Evolutionary conservation across 2,113 vertebrate genomes (phyloP), one percentile per base, ranked within the genome.

Genomic region (Podocnemis expansa): DNA sequence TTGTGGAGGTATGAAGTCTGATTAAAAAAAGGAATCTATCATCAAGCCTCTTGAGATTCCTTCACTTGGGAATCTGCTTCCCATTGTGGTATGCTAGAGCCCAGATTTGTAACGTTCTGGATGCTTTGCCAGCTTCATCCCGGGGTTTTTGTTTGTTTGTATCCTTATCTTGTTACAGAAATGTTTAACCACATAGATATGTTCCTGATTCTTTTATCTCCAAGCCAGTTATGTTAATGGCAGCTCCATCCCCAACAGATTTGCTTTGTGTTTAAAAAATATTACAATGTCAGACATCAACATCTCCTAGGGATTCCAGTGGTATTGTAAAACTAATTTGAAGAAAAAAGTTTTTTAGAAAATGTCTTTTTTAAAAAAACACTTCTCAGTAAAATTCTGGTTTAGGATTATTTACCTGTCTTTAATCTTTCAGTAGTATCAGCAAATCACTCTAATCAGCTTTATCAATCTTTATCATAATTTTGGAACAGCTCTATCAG

Each of bases 1-100:
- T n/a, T 27, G 49, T 10, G 6, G 31, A 24, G 11, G 0, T 0
- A 4, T 54, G 90, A 21, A 27, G 22, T 43, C 7, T 2, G 3
- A 52, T 0, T n/a, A 5, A 5, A 31, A 38, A 43, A 21, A 43
- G 19, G 24, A 41, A 25, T 38, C 38, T 38, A 8, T 38, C 67
- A 60, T 10, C 24, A 87, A 13, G 5, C 5, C 38, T 25, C 29
- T 21, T 12, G 34, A 76, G 25, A 13, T 11, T 86, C 24, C 11
- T 21, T 55, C 25, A 31, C 8, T 31, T 38, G 82, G 22, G 22
- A 86, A 51, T 38, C 6, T 81, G 21, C 27, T 84, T 91, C 55
- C 87, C 49, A 16, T 14, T 4, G 31, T 38, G 21, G 8, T 41
- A 58, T 86, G 67, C 11, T 60, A 4, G 38, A n/a, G 25, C 3